Evolutionary conservation across 2,888 invertebrate species (phyloP), one percentile per base, ranked within the genome.

Genomic region (Drosophila hamatofila): DNA sequence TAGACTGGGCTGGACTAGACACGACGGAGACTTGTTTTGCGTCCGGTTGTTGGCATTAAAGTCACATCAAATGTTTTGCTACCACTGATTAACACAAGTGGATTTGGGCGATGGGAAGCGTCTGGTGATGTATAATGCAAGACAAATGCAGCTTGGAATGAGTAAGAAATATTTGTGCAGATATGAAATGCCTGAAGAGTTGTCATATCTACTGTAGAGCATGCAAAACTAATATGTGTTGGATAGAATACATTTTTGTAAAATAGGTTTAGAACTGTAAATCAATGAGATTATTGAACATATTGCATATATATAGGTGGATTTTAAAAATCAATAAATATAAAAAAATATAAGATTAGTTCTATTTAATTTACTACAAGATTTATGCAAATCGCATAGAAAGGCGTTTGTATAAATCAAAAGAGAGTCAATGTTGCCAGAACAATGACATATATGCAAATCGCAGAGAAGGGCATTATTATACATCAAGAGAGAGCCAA

Each of bases 21-120:
- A 39, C 52, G 51, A 3, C 49, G 49, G 49, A 37, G 52, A 52
- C 52, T 37, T 23, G 52, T n/a, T n/a, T 23, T 21, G 23, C 33
- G 23, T 66, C 64, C 68, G 68, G 51, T 65, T 42, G 18, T 30
- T 33, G 76, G 75, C 67, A 72, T 82, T 83, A 83, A 88, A 81
- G 65, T 69, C 75, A 58, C 67, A 84, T 81, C 85, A 81, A 87
- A 78, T 60, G 61, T 27, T 60, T 49, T 52, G 30, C 52, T 18
- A 3, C 18, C 55, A 72, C 64, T 67, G 78, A 78, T 75, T 72
- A 55, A 48, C 37, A 33, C 14, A 30, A 56, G 23, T 59, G 16
- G 37, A 11, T 37, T 25, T 37, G 41, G 21, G 23, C 55, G 44
- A 67, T 61, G 44, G 58, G 48, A 42, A 12, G 25, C 8, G 46